Base-by-base conservation (phyloP, 2,113 vertebrate genomes). In the Pteruthius melanotis region DNA sequence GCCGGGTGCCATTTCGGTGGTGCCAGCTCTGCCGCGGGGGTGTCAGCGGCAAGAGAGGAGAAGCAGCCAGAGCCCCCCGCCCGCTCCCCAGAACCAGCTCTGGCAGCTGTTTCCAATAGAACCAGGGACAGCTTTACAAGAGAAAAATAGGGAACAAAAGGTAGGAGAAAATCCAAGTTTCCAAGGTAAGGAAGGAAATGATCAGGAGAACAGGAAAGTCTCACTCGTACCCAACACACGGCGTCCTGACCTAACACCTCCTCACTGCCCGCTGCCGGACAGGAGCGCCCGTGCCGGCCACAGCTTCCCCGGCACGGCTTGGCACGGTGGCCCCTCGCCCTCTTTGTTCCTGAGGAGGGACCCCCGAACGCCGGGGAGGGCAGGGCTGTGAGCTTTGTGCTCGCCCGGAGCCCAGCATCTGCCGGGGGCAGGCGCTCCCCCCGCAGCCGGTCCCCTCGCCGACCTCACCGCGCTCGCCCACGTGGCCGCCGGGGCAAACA, bases 141-240 rank as follows among this genome's bases (percentile, higher is more conserved):
- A 87, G 74, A 89, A 93, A 82, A 96, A 93, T 13, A 82, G 76
- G 82, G 90, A 97, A 95, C 90, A 94, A 93, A 97, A 97, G 95
- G 91, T 90, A 97, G 95, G 84, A 94, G 93, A 95, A 95, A 96
- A 97, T 95, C 91, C 88, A 87, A 95, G 92, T 95, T 94, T 96
- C 94, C 94, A 91, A 97, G 91, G 93, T 95, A 94, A 97, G 97
- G 97, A 97, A 97, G 97, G 97, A 97, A 97, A 97, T 97, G 92
- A 97, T 95, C 94, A 81, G 75, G 87, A 90, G 93, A 64, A 95
- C 91, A 96, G 96, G 95, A 97, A 97, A 96, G 85, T 94, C 95
- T 95, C 40, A 31, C 87, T 97, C 82, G 78, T 89, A 96, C 95
- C 89, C 89, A 94, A 95, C 40, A 89, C 92, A 89, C 35, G 17